Evolutionary conservation across 2,797 vertebrate species (phyloP).

Genomic region (Rhabdophis nuchalis): DNA sequence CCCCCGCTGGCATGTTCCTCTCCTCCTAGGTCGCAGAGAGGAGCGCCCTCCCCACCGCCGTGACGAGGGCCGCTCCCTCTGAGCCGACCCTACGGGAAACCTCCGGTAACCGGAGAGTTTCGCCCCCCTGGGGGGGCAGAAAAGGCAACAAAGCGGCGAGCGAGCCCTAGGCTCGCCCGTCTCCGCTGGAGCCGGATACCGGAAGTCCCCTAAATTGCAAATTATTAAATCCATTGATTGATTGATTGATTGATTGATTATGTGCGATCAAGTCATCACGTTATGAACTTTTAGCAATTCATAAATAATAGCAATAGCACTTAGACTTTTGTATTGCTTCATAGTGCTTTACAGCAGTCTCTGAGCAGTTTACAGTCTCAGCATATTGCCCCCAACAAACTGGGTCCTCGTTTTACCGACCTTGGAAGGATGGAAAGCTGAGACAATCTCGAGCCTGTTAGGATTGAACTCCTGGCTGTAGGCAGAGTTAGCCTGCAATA

Average conservation of each 20-base stretch:
- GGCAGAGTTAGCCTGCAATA: not conserved
- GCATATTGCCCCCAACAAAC: not conserved
- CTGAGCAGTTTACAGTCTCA: not conserved
- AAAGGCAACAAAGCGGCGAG: too few species aligned
- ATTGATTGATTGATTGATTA: not conserved
- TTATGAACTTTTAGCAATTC: not conserved
- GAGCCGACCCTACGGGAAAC: too few species aligned
- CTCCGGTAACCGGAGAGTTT: too few species aligned
- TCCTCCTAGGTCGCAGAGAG: too few species aligned
- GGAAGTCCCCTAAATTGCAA: not conserved
- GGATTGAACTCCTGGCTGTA: not conserved
- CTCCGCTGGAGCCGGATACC: too few species aligned
- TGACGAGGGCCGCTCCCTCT: too few species aligned
- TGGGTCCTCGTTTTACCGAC: not conserved
- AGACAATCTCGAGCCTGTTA: not conserved
- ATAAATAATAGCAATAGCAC: not conserved
- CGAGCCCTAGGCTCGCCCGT: too few species aligned
- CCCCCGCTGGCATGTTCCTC: too few species aligned
- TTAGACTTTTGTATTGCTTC: not conserved
- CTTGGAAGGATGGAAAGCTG: not conserved
- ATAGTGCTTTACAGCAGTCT: not conserved
- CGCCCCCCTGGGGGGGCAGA: too few species aligned
- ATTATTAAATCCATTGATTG: not conserved
- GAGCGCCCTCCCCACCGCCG: too few species aligned
- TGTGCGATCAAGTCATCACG: not conserved